Percentiles rank a stretch among this genome's conserved stretches.
Conservation (phyloP, 2,797 vertebrate species). For the Echiichthys vipera region DNA sequence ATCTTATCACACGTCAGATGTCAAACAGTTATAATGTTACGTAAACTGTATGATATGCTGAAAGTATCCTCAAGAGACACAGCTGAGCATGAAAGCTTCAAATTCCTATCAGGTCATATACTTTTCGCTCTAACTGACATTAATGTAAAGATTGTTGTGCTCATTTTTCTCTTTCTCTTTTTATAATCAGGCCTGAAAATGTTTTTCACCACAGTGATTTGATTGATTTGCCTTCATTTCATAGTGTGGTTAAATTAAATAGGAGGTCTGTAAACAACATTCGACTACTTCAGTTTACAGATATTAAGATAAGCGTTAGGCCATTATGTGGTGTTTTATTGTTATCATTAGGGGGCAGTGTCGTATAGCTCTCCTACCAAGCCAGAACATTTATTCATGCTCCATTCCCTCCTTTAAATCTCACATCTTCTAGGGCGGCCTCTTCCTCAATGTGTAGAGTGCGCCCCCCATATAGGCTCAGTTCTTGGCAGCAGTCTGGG, state of each 20-base stretch:
- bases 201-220: constrained; percentile 13
- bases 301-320: not conserved
- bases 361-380: constrained; percentile 35
- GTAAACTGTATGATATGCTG: not conserved
- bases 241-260: constrained; percentile 25
- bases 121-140: constrained; percentile 9
- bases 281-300: not conserved
- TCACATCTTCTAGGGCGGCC: too few relatives aligned
- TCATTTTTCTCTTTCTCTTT: constrained; percentile 10
- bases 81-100: not conserved
- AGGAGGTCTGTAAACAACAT: not conserved
- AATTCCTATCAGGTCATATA: not conserved
- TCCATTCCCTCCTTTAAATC: not conserved
- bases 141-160: not conserved
- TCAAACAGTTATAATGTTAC: not conserved
- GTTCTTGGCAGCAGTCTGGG: too few relatives aligned
- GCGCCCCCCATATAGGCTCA: too few relatives aligned
- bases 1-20: not conserved
- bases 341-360: constrained; percentile 67
- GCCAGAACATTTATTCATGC: not conserved
- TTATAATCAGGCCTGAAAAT: constrained; percentile 16
- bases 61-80: constrained; percentile 2
- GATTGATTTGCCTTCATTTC: constrained; percentile 41
- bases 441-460: too few relatives aligned
- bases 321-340: constrained; percentile 8